Evolutionary conservation across 2,888 invertebrate genomes (phyloP), one percentile per base, ranked within the genome.

Genomic region (Dorcus hopei): DNA sequence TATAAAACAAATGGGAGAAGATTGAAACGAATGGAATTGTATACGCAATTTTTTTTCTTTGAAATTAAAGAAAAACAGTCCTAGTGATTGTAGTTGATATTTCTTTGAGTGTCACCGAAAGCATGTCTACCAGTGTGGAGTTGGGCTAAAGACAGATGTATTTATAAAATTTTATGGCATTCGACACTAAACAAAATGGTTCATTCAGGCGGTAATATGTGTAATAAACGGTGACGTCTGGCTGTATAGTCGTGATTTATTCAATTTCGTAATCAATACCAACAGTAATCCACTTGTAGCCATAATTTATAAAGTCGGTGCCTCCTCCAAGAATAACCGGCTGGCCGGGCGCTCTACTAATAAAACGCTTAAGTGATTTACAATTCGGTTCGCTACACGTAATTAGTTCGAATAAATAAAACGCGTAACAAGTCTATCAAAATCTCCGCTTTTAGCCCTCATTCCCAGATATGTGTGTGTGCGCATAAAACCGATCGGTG

Each of bases 171-270:
- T 33, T 33, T 33, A 33, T 33, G 26, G 26, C 26, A 33, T 33
- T 33, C 26, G 26, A 33, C 26, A 6, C 26, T 33, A 45, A 45
- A 45, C 45, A 11, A 45, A 45, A 45, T 19, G 14, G 16, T 45
- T 11, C 23, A 45, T 45, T 45, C 23, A 7, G 23, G 23, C 14
- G 9, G 9, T 19, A 23, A 45, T 45, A 45, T 23, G 23, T 23
- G 14, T 23, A 45, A 9, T 45, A 19, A 45, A 45, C 16, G n/a
- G 9, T 19, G 26, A 9, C 33, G 14, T 26, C 11, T 38, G 43
- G 8, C 26, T 16, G 42, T 38, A 38, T 53, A 53, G 45, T 42
- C 45, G 45, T 45, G 53, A 53, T 53, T 53, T 53, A 53, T 45
- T 38, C 23, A 23, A 45, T 45, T 33, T 53, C 33, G 38, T 33